Percentiles rank a stretch among this genome's conserved stretches.
phyloP scores from a whole-genome alignment of 1,140 invertebrate species.

The Solenopsis fugax region DNA sequence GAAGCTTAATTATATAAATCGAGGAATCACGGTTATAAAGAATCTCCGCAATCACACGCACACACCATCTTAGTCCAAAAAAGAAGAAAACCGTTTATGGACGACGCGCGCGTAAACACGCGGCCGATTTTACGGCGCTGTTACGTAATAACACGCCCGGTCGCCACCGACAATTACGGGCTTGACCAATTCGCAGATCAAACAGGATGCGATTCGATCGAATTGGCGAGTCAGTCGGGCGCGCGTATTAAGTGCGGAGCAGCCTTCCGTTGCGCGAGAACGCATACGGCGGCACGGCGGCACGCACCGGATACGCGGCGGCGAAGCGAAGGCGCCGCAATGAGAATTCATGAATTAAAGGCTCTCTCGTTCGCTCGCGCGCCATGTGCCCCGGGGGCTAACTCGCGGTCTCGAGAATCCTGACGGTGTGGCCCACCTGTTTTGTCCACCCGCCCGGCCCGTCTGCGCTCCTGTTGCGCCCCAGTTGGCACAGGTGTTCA shows the following conservation, averaged over 20 bases:
- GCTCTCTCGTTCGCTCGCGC: conserved; percentile 28
- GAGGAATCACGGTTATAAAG: background rate
- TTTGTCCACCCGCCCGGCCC: conserved; percentile 81
- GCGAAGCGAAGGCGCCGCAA: conserved; percentile 49
- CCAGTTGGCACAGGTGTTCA: conserved; percentile 83
- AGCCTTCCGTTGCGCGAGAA: background rate
- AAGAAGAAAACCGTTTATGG: background rate
- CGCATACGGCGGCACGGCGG: conserved; percentile 26
- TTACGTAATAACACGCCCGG: conserved; percentile 45
- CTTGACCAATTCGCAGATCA: conserved; percentile 50
- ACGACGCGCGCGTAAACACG: background rate
- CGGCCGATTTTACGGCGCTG: background rate
- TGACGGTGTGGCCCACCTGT: conserved; percentile 79
- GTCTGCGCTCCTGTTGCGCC: conserved; percentile 78
- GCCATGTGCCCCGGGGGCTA: conserved; percentile 61
- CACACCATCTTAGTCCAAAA: background rate
- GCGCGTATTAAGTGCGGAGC: conserved; percentile 17
- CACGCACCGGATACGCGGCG: conserved; percentile 50
- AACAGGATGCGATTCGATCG: conserved; percentile 49
- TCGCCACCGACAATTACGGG: conserved; percentile 25
- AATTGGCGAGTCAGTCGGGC: conserved; percentile 13
- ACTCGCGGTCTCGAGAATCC: conserved; percentile 73
- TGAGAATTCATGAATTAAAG: conserved; percentile 74
- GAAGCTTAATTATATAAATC: background rate
- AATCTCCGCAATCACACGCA: background rate